Evolutionary conservation across 1,140 invertebrate genomes (phyloP).

Genomic region (Glossosoma conforme): DNA sequence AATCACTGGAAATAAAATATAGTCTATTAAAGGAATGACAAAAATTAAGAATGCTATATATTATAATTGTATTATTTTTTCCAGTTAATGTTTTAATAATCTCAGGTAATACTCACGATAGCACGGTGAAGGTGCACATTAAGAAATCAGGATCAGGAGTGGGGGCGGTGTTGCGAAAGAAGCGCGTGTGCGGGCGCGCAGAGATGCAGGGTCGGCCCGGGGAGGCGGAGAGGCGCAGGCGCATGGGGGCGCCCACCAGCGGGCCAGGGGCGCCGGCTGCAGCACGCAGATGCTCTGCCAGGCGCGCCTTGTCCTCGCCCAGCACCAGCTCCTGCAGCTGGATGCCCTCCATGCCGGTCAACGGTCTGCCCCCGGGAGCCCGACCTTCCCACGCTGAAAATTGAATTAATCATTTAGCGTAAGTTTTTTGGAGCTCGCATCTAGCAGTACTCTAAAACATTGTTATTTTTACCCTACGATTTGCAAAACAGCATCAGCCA

Average conservation of each 20-base stretch:
- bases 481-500: no score
- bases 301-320: conserved; percentile 65
- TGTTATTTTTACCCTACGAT: no score
- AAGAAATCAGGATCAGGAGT: conserved; percentile 77
- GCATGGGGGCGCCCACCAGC: conserved; percentile 70
- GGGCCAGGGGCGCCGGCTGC: conserved; percentile 57
- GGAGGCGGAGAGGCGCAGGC: conserved; percentile 68
- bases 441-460: no score
- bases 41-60: background rate
- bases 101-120: conserved; percentile 38
- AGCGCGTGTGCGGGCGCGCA: conserved; percentile 83
- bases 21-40: background rate
- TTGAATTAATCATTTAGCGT: background rate
- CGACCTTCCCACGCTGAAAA: conserved; percentile 16
- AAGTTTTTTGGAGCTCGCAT: no score
- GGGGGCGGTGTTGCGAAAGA: conserved; percentile 68
- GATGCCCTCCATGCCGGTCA: conserved; percentile 56
- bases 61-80: background rate
- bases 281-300: conserved; percentile 71
- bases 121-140: conserved; percentile 85
- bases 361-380: conserved; percentile 34
- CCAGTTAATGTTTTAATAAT: background rate
- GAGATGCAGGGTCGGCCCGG: conserved; percentile 62
- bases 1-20: conserved; percentile 42
- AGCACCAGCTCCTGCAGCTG: conserved; percentile 75